phyloP scores from a whole-genome alignment of 2,888 invertebrate species.

The Dynastes grantii region DNA sequence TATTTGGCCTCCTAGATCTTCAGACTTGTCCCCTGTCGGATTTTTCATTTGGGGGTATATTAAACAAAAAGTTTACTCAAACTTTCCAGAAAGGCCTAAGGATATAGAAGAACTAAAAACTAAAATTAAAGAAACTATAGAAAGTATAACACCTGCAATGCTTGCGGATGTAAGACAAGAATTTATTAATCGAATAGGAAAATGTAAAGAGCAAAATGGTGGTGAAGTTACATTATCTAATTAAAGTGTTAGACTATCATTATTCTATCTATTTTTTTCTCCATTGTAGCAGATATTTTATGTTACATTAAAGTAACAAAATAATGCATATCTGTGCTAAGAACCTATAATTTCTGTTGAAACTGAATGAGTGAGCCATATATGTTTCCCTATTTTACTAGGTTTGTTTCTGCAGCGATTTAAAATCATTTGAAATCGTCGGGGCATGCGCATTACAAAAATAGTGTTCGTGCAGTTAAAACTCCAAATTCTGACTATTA shows the following conservation, averaged over 20 bases:
- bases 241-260: background rate
- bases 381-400: too few relatives aligned
- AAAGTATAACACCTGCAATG: slow-evolving; percentile 17
- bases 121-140: slow-evolving; percentile 1
- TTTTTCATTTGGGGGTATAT: slow-evolving; percentile 16
- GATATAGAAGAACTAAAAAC: slow-evolving; percentile 8
- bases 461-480: too few relatives aligned
- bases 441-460: too few relatives aligned
- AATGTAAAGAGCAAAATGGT: slow-evolving; percentile 6
- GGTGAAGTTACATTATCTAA: slow-evolving; percentile 3
- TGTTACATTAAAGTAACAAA: too few relatives aligned
- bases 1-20: slow-evolving; percentile 16
- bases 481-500: too few relatives aligned
- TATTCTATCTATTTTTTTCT: too few relatives aligned
- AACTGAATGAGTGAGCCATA: too few relatives aligned
- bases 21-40: slow-evolving; percentile 9
- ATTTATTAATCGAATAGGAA: slow-evolving; percentile 12
- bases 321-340: too few relatives aligned
- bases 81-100: background rate
- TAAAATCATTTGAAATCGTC: too few relatives aligned
- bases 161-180: slow-evolving; percentile 8
- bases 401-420: too few relatives aligned
- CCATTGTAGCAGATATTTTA: too few relatives aligned
- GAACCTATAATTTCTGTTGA: too few relatives aligned
- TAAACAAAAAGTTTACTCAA: slow-evolving; percentile 10